Evolutionary conservation across 2,888 invertebrate genomes (phyloP), one percentile per base, ranked within the genome.

Genomic region (Mimas tiliae): DNA sequence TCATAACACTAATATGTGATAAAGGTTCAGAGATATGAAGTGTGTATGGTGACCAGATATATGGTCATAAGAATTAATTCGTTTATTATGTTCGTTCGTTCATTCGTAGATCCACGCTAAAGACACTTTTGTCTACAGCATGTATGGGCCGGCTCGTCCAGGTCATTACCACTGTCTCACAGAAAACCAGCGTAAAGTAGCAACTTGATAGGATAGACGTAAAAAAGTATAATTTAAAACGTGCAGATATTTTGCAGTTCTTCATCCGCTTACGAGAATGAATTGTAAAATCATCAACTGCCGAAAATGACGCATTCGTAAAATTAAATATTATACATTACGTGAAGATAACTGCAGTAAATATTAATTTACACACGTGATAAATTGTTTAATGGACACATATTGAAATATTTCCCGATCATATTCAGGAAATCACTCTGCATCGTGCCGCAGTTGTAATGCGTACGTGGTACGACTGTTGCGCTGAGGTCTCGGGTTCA

Each of bases 211-310:
- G n/a, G n/a, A n/a, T n/a, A n/a, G n/a, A n/a, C 27, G 4, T 19
- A 34, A 19, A 16, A 19, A 42, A 42, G 21, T 21, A 38, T 58
- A 58, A 19, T 14, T 19, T 38, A 38, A 58, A 58, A 16, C 12
- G 12, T 6, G 19, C 8, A 34, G 33, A 55, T 38, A 7, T 14
- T 6, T 53, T n/a, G 34, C n/a, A n/a, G 11, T 16, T 16, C 19
- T 58, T 42, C 55, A 58, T 16, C 16, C n/a, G 34, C 34, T 55
- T 55, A 16, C 55, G 19, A 38, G n/a, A 58, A 58, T 58, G 34
- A 9, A 55, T 55, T 42, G 11, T n/a, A 58, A 58, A 19, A 19
- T 1, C 58, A 50, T 50, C 50, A 19, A 58, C 11, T 42, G 14
- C 6, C 19, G 19, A 42, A 53, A 53, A 53, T 19, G 0, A 19